Percentiles rank a stretch among this genome's conserved stretches.
phyloP scores from a whole-genome alignment of 2,797 vertebrate species.

The Coluber constrictor region DNA sequence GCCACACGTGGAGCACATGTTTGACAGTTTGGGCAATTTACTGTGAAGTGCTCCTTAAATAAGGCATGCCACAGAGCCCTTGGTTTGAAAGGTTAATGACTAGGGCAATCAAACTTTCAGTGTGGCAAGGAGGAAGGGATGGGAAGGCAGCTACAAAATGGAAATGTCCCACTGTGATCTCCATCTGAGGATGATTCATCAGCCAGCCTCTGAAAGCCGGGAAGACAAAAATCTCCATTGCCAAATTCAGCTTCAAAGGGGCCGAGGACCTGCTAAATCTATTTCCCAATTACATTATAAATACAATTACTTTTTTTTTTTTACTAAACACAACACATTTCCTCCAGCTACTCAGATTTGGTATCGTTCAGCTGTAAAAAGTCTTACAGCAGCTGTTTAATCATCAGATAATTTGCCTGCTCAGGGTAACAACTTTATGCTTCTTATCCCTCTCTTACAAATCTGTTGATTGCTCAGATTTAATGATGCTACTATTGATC shows the following conservation, averaged over 20 bases:
- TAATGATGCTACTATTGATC: neutral
- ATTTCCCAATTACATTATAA: conserved; percentile 20
- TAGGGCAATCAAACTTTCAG: conserved; percentile 60
- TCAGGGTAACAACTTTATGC: neutral
- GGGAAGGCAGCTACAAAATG: conserved; percentile 49
- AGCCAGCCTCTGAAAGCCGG: neutral
- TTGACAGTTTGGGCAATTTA: conserved; percentile 55
- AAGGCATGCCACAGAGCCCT: conserved; percentile 46
- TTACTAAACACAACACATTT: neutral
- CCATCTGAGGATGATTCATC: conserved; percentile 45
- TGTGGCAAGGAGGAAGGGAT: conserved; percentile 51
- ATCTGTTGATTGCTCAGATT: neutral
- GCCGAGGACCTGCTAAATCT: conserved; percentile 15
- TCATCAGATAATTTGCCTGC: neutral
- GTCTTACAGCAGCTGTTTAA: conserved; percentile 5
- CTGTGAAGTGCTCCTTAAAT: conserved; percentile 60
- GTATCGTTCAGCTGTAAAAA: neutral
- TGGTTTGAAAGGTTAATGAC: conserved; percentile 61
- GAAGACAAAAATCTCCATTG: conserved; percentile 15
- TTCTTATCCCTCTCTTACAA: neutral
- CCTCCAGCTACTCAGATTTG: neutral
- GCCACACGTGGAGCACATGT: conserved; percentile 33
- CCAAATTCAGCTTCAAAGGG: neutral
- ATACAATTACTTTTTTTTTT: neutral
- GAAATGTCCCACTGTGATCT: conserved; percentile 46